Base-by-base conservation (phyloP, 2,797 vertebrate species). In the Gymnoscopelus braueri region DNA sequence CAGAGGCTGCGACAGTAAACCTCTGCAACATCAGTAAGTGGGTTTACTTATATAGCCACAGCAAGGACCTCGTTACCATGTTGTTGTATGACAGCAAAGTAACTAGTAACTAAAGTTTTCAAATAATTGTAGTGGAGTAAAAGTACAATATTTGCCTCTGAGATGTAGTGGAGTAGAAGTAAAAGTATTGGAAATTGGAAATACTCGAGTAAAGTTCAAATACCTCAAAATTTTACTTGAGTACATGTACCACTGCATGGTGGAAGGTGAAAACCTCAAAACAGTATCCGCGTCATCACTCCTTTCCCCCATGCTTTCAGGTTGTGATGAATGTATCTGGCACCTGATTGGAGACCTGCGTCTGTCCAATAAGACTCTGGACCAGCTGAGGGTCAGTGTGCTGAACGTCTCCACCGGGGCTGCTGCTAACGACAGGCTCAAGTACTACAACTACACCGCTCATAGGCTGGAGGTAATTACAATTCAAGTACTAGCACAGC, bases 291-390 rank as follows among this genome's bases (percentile, higher is more conserved):
- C 13, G 5, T 50, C 3, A n/a, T 29, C 15, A 23, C 0, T 5
- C 11, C 23, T 55, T 4, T 14, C 19, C 12, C 24, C 4, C 53
- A 32, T 51, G 54, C 7, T 63, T 77, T 62, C 77, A 99, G 98
- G 91, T 80, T 99, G 98, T 32, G 96, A 99, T 67, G 96, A 97
- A 50, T 99, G 98, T 51, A 94, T 97, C 73, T 98, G 97, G 97
- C 95, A 96, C 87, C 92, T 99, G 89, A 97, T 95, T 9, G 94
- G 95, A 19, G 98, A 99, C 82, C 85, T 99, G 56, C 85, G 83
- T 35, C 72, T 92, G 72, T 95, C 96, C 4, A 94, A 95, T 5
- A 93, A 95, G 77, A 94, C 95, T 1, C 90, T 96, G 0, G 95
- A 98, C 59, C 94, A 96, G 80, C 91, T 97, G 79, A 97, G 92